Conservation (phyloP, 2,113 vertebrate species). For the Gymnocephalus cernua region DNA sequence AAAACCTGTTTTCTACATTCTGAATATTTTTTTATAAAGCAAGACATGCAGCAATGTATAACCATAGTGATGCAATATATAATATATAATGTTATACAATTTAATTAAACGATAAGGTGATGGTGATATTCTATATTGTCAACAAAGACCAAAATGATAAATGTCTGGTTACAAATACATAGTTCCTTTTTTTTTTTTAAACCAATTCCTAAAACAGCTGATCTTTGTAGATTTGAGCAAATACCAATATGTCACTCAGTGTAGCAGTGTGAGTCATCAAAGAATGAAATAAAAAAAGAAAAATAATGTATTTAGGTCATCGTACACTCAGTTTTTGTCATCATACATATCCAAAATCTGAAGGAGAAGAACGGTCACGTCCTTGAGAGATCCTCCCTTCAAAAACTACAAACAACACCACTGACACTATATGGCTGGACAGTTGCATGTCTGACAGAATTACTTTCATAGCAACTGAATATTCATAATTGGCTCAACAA, state of each 20-base stretch:
- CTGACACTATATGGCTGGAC: constrained; percentile 92
- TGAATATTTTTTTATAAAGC: neutral
- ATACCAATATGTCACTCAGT: neutral
- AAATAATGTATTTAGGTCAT: constrained; percentile 40
- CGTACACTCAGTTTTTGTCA: constrained; percentile 26
- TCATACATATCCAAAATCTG: constrained; percentile 42
- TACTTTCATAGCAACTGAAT: constrained; percentile 91
- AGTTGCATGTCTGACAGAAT: constrained; percentile 91
- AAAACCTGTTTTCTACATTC: neutral
- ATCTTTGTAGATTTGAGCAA: neutral
- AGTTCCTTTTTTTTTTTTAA: neutral
- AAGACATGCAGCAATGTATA: neutral
- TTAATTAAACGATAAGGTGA: neutral
- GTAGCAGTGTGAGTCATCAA: neutral
- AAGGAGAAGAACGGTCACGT: constrained; percentile 51
- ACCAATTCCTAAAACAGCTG: neutral
- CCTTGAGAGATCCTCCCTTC: constrained; percentile 61
- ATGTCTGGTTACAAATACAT: too few relatives aligned
- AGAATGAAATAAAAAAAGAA: neutral
- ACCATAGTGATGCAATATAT: neutral
- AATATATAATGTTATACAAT: neutral
- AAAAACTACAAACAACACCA: constrained; percentile 65
- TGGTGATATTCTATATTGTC: neutral
- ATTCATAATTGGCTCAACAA: constrained; percentile 94
- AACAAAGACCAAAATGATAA: neutral